Conservation (phyloP, 1,140 invertebrate genomes). For the Drosophila parabipectinata region DNA sequence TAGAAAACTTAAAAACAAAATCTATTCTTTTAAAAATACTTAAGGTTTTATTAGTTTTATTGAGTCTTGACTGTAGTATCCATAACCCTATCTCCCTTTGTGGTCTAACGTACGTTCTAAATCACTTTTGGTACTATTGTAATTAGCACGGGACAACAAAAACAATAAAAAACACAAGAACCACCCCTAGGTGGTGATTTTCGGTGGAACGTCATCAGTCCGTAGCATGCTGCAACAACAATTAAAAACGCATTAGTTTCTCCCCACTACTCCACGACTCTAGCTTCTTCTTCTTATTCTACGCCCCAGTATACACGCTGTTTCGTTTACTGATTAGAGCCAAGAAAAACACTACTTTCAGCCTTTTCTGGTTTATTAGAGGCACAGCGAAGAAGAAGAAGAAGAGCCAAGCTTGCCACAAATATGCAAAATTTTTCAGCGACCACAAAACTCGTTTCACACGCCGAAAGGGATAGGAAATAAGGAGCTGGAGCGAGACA, state of each 20-base stretch:
- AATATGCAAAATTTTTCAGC: constrained; percentile 39
- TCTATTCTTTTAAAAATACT: too few species aligned
- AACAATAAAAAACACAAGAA: constrained; percentile 15
- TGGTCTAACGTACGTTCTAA: constrained; percentile 8
- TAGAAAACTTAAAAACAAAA: not conserved
- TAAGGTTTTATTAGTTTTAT: not conserved
- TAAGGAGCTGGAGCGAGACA: not conserved
- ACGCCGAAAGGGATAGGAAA: constrained; percentile 3
- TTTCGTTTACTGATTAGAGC: constrained; percentile 39
- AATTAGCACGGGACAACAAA: constrained; percentile 31
- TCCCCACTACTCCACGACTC: not conserved
- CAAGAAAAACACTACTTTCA: constrained; percentile 30
- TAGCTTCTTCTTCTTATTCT: not conserved
- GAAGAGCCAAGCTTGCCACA: constrained; percentile 33
- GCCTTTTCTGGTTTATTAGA: constrained; percentile 9
- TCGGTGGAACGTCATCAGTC: constrained; percentile 27
- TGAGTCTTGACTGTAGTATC: not conserved
- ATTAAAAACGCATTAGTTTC: constrained; percentile 71
- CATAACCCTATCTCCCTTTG: not conserved
- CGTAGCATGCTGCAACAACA: constrained; percentile 33
- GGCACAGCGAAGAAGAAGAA: not conserved
- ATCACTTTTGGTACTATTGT: constrained; percentile 23
- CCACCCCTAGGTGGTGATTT: constrained; percentile 4
- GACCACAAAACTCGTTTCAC: constrained; percentile 63
- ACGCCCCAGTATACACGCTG: constrained; percentile 7